Conservation (phyloP, 2,888 invertebrate genomes). For the Drosophila setosimentum region DNA sequence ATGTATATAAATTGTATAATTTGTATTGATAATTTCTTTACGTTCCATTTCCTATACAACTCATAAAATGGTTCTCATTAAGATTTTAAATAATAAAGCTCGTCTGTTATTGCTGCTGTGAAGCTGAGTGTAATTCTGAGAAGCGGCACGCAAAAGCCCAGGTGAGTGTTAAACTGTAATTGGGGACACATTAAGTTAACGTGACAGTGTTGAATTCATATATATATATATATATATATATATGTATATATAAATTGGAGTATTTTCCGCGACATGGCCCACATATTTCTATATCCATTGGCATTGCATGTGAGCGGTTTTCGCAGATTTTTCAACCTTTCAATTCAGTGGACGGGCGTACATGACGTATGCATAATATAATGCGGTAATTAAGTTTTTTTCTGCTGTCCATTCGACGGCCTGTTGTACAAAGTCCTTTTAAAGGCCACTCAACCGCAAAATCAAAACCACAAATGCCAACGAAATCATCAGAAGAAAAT, state of each 20-base stretch:
- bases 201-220: constrained; percentile 22
- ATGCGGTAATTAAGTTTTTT: constrained; percentile 66
- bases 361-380: constrained; percentile 51
- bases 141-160: constrained; percentile 24
- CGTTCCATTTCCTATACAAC: not conserved
- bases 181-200: constrained; percentile 30
- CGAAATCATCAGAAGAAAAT: constrained; percentile 77
- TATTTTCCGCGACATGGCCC: constrained; percentile 26
- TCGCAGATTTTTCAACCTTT: constrained; percentile 19
- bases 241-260: not conserved
- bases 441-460: constrained; percentile 68
- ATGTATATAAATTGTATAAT: not conserved
- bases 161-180: constrained; percentile 22
- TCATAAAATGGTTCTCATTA: not conserved
- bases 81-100: not conserved
- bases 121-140: not conserved
- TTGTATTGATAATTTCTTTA: not conserved
- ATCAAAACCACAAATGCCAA: constrained; percentile 77
- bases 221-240: not conserved
- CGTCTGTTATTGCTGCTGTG: not conserved
- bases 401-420: constrained; percentile 37
- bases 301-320: constrained; percentile 50
- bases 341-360: not conserved
- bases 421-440: constrained; percentile 44
- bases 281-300: constrained; percentile 23